Evolutionary conservation across 2,797 vertebrate genomes (phyloP).

Genomic region (Philypnodon macrostomus): DNA sequence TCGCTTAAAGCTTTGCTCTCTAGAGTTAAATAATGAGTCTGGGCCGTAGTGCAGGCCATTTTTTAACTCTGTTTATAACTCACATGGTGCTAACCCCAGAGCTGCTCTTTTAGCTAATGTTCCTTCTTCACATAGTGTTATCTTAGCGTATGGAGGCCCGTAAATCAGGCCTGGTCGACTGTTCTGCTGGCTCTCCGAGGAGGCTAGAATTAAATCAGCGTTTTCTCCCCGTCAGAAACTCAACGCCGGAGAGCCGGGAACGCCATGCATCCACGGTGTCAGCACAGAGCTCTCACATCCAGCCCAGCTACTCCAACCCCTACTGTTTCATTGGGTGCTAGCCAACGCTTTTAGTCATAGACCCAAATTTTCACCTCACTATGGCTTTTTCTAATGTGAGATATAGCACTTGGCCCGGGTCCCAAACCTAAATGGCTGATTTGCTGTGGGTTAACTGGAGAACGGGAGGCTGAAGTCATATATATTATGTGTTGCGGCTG

Average conservation of each 20-base stretch:
- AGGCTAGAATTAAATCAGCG: constrained; percentile 66
- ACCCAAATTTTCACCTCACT: constrained; percentile 63
- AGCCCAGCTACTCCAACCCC: constrained; percentile 49
- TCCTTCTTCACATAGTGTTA: constrained; percentile 40
- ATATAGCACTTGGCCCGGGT: constrained; percentile 61
- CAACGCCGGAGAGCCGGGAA: constrained; percentile 45
- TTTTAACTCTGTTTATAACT: constrained; percentile 35
- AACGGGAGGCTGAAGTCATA: constrained; percentile 57
- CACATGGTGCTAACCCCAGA: constrained; percentile 13
- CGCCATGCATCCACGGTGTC: constrained; percentile 18
- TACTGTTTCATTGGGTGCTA: constrained; percentile 42
- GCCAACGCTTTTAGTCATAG: constrained; percentile 64
- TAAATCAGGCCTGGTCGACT: constrained; percentile 55
- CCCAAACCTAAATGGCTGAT: constrained; percentile 65
- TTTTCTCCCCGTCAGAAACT: constrained; percentile 68
- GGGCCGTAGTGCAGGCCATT: constrained; percentile 5
- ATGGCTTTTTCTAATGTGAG: constrained; percentile 43
- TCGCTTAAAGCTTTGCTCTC: constrained; percentile 4
- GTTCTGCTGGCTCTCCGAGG: constrained; percentile 31
- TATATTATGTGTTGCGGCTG: constrained; percentile 51
- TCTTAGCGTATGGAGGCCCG: constrained; percentile 45
- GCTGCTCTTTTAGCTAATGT: constrained; percentile 41
- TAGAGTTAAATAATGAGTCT: constrained; percentile 8
- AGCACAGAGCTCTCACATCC: constrained; percentile 37
- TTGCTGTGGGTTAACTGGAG: constrained; percentile 61